Base-by-base conservation (phyloP, 92 coral and sea anemone species). In the Parazoanthus atlanticus region DNA sequence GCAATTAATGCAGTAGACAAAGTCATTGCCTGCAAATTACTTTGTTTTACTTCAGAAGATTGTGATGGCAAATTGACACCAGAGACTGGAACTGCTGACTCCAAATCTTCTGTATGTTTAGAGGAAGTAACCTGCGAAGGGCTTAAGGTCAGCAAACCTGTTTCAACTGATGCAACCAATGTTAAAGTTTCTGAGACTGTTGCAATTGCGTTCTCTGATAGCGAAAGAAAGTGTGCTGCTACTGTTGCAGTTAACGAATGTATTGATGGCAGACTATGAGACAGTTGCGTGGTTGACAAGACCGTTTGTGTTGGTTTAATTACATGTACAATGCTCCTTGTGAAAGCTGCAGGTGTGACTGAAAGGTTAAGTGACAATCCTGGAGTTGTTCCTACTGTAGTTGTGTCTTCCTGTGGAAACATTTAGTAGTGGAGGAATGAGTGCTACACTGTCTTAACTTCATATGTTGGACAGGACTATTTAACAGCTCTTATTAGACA, bases 351-450 rank as follows among this genome's bases (percentile, higher is more conserved):
- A 41, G 41, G 13, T 76, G 80, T 36, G 25, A 76, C 33, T 76
- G 80, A 34, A 26, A n/a, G 15, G 29, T n/a, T 38, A 38, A 76
- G 28, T 76, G 80, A 76, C 47, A 76, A 10, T 36, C 49, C 54
- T 76, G 80, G 23, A 36, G 46, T 21, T 76, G 80, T 76, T 76
- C 52, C 29, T 76, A 76, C 28, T 76, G 80, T 66, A 5, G 72
- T 76, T 41, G 29, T 36, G 52, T 21, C 33, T 76, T 76, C 26
- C 80, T 76, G 80, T 34, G 33, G 33, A 26, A 76, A 34, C 47
- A 76, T 38, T 12, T 46, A 4, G 6, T 0, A 0, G 13, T 46
- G 1, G 8, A 12, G 13, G 52, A 46, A 46, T 46, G 12, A 46
- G 52, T 46, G 15, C 52, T 11, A n/a, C n/a, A 46, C 52, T 46